Conservation (phyloP, 2,113 vertebrate genomes). For the Zosterops japonicus region DNA sequence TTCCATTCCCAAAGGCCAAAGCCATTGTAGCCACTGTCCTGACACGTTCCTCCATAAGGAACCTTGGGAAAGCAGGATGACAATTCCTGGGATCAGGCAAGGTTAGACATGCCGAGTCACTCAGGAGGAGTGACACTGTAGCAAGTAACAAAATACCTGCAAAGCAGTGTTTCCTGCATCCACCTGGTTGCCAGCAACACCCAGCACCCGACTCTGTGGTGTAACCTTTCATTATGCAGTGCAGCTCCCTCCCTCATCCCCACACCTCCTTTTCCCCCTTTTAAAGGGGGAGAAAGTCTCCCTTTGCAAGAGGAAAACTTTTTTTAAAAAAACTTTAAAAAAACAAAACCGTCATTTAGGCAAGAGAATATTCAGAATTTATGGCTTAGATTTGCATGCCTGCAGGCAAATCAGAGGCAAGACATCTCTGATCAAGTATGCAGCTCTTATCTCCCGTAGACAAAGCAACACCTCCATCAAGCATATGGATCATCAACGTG, state of each 20-base stretch:
- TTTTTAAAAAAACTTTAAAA: neutral
- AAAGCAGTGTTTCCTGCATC: neutral
- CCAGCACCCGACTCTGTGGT: neutral
- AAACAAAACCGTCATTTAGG: neutral
- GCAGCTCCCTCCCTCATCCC: neutral
- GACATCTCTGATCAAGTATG: neutral
- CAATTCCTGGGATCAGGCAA: neutral
- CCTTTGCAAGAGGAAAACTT: neutral
- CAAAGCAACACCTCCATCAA: slow-evolving; percentile 45
- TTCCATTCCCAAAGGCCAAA: neutral
- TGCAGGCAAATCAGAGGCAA: slow-evolving; percentile 25
- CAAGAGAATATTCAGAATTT: neutral
- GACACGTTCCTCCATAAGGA: neutral
- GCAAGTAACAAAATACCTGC: neutral
- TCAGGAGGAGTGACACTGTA: neutral
- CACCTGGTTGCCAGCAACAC: neutral
- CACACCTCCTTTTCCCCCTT: neutral
- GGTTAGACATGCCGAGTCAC: neutral
- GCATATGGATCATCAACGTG: slow-evolving; percentile 48
- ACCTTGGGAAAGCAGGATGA: neutral
- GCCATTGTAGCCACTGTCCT: neutral
- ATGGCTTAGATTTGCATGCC: neutral
- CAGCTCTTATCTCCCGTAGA: neutral
- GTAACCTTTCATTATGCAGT: neutral
- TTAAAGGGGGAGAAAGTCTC: neutral